A percentile compares a stretch with the other conserved stretches of the same genome.
Evolutionary conservation across 2,113 vertebrate species (phyloP).

Genomic region (Puffinus mauretanicus): DNA sequence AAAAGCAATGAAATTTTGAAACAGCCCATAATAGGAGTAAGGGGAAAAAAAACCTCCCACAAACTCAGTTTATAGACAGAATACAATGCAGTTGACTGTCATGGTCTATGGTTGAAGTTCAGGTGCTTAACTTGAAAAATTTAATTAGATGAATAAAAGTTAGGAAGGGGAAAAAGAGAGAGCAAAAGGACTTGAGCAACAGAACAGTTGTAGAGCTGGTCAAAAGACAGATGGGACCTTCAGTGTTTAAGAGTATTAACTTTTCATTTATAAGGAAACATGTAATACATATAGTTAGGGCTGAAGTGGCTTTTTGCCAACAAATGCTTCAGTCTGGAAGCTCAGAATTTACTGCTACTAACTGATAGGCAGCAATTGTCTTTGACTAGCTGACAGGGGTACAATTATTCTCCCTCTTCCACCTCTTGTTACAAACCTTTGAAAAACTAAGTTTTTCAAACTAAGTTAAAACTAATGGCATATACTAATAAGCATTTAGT

Average conservation of each 20-base stretch:
- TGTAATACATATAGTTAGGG: neutral
- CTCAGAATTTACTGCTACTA: neutral
- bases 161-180: neutral
- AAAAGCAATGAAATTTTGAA: neutral
- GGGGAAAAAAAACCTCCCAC: neutral
- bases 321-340: neutral
- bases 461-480: neutral
- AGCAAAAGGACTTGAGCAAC: neutral
- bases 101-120: neutral
- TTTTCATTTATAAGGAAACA: neutral
- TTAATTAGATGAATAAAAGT: neutral
- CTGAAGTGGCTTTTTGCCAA: neutral
- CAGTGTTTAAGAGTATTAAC: neutral
- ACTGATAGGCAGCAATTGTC: neutral
- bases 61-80: neutral
- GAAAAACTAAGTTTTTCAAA: neutral
- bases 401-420: neutral
- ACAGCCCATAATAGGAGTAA: neutral
- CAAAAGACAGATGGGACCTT: neutral
- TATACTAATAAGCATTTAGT: neutral
- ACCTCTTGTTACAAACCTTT: neutral
- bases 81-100: neutral
- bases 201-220: neutral
- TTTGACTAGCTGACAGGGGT: neutral
- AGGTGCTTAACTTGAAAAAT: neutral